These are phyloP conservation scores for Brachyhypopomus occidentalis DNA, from an alignment of 2,113 vertebrate species.

Conservation along the genomic window DNA sequence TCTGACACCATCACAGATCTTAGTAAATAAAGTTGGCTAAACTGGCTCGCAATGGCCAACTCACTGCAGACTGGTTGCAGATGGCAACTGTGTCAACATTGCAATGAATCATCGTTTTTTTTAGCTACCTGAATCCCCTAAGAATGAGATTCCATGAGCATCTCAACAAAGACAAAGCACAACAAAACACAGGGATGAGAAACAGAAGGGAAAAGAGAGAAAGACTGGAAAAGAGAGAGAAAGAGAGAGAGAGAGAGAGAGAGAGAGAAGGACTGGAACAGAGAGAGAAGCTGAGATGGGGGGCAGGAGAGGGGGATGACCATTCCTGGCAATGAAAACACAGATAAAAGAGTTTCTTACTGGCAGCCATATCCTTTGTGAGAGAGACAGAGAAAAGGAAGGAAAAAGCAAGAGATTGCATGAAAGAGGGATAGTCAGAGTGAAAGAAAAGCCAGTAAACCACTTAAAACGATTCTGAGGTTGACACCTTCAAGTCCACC, in stretches of 20 bases:
- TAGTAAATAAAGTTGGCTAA: not conserved
- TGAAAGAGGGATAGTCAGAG: constrained; percentile 79
- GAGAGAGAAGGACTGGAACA: not conserved
- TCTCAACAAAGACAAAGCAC: not conserved
- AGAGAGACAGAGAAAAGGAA: constrained; percentile 77
- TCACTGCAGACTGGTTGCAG: not conserved
- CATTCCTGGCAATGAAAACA: constrained; percentile 76
- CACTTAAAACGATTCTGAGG: constrained; percentile 80
- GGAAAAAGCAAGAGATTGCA: constrained; percentile 67
- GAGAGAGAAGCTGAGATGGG: constrained; percentile 30
- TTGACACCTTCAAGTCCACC: constrained; percentile 74
- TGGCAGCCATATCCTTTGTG: constrained; percentile 77
- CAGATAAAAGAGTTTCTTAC: constrained; percentile 74
- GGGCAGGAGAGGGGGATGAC: constrained; percentile 54
- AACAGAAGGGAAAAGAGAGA: not conserved
- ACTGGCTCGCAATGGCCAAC: not conserved
- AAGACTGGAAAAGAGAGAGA: not conserved
- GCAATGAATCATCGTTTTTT: no score
- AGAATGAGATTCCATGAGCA: not conserved
- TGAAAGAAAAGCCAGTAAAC: constrained; percentile 74
- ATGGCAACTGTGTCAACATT: no score
- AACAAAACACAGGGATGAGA: not conserved
- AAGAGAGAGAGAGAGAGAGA: not conserved
- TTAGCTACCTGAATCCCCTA: not conserved
- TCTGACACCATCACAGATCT: constrained; percentile 8